Evolutionary conservation across 2,797 vertebrate species (phyloP), one percentile per base, ranked within the genome.

Genomic region (Valencia hispanica): DNA sequence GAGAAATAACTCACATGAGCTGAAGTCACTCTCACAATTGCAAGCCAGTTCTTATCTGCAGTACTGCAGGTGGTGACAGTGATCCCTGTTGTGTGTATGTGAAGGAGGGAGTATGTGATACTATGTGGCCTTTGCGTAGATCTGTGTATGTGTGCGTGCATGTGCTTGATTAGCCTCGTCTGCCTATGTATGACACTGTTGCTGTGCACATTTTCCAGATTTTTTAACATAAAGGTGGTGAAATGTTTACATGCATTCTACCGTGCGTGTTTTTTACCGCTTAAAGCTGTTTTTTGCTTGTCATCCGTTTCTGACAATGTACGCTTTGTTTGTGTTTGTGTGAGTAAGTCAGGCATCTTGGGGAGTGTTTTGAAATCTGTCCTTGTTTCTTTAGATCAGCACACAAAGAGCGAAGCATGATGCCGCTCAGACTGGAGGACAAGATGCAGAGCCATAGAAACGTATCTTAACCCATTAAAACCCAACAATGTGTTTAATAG

Each of bases 11-110:
- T 85, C 82, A 77, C 74, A 41, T 43, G 66, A 88, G 79, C 79
- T 79, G 74, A 84, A 90, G 86, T 89, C 87, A 72, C 77, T 78
- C 75, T 63, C 81, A n/a, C 78, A 73, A 72, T 61, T 74, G 70
- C 79, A 78, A 78, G 76, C 36, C 76, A 72, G 17, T 79, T 88
- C 88, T 92, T 94, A 92, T 94, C 89, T 89, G 87, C 86, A 86
- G 74, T 84, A 80, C 85, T 91, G 90, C 93, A 93, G 92, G 92
- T 80, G 90, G 76, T 80, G 86, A 59, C 72, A 59, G 25, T 68
- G 70, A 70, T 85, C 73, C 70, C 66, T 12, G 10, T 45, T 72
- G 72, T 72, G 57, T 66, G 51, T 77, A 55, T 76, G 66, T 75
- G 30, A 50, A 39, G 63, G 39, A n/a, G 22, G 14, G n/a, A 61